Conservation (phyloP, 2,888 invertebrate genomes). For the Drosophila macrospina region DNA sequence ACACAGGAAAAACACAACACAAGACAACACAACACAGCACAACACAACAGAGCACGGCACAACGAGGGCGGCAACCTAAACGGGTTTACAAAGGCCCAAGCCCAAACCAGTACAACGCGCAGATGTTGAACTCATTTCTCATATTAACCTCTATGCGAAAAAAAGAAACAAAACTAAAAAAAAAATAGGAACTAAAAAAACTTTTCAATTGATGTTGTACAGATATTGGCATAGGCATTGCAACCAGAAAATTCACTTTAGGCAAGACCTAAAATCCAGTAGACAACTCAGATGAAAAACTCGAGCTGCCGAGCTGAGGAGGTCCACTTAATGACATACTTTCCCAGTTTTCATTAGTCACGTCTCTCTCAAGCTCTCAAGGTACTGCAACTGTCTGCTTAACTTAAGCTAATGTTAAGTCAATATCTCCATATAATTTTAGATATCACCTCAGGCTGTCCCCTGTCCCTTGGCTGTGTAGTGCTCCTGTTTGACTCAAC, state of each 20-base stretch:
- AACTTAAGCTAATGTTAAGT: slow-evolving; percentile 19
- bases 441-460: slow-evolving; percentile 11
- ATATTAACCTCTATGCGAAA: slow-evolving; percentile 56
- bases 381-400: slow-evolving; percentile 1
- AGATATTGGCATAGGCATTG: slow-evolving; percentile 39
- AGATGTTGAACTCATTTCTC: slow-evolving; percentile 72
- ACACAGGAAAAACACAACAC: slow-evolving; percentile 45
- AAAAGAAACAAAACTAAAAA: slow-evolving; percentile 11
- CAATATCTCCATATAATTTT: slow-evolving; percentile 22
- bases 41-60: slow-evolving; percentile 26
- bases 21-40: slow-evolving; percentile 24
- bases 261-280: slow-evolving; percentile 27
- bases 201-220: slow-evolving; percentile 43
- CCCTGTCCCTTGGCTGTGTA: slow-evolving; percentile 15
- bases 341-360: slow-evolving; percentile 39
- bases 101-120: slow-evolving; percentile 58
- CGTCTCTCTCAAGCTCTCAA: slow-evolving; percentile 12
- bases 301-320: slow-evolving; percentile 12
- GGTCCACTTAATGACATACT: slow-evolving; percentile 37
- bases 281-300: slow-evolving; percentile 11
- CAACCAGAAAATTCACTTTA: slow-evolving; percentile 36
- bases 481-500: slow-evolving; percentile 9
- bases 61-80: slow-evolving; percentile 76
- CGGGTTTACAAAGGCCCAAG: slow-evolving; percentile 61
- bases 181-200: slow-evolving; percentile 18